phyloP scores from a whole-genome alignment of 2,888 invertebrate species.

The Dasysyrphus albostriatus region DNA sequence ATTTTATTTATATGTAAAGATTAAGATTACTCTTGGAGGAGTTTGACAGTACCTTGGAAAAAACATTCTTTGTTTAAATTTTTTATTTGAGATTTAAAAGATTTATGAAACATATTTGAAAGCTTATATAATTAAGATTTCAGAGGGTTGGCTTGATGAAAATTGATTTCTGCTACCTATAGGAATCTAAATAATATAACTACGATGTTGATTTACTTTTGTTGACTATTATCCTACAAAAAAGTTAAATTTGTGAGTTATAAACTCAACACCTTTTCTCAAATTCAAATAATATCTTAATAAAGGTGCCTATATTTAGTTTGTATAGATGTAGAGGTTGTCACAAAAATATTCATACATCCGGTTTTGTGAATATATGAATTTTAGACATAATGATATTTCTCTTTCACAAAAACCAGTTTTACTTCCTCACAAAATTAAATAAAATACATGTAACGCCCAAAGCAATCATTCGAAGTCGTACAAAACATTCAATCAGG shows the following conservation, averaged over 20 bases:
- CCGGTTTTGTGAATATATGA: background rate
- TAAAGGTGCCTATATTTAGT: too few relatives aligned
- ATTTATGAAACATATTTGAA: too few relatives aligned
- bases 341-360: conserved; percentile 26
- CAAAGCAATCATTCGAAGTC: conserved; percentile 21
- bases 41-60: too few relatives aligned
- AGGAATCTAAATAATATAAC: too few relatives aligned
- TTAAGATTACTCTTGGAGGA: too few relatives aligned
- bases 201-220: too few relatives aligned
- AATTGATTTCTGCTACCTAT: too few relatives aligned
- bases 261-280: background rate
- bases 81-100: too few relatives aligned
- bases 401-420: conserved; percentile 34
- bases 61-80: too few relatives aligned
- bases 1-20: too few relatives aligned
- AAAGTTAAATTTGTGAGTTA: background rate
- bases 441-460: conserved; percentile 22
- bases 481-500: conserved; percentile 49
- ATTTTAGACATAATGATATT: background rate
- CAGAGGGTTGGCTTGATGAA: too few relatives aligned
- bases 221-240: background rate
- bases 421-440: conserved; percentile 30
- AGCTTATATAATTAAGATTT: too few relatives aligned
- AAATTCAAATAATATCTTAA: background rate
- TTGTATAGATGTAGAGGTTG: background rate